Percentiles rank a stretch among this genome's conserved stretches.
These are phyloP conservation scores for Chymomyza caudatula DNA, from an alignment of 2,888 invertebrate species.

Conservation along the genomic window DNA sequence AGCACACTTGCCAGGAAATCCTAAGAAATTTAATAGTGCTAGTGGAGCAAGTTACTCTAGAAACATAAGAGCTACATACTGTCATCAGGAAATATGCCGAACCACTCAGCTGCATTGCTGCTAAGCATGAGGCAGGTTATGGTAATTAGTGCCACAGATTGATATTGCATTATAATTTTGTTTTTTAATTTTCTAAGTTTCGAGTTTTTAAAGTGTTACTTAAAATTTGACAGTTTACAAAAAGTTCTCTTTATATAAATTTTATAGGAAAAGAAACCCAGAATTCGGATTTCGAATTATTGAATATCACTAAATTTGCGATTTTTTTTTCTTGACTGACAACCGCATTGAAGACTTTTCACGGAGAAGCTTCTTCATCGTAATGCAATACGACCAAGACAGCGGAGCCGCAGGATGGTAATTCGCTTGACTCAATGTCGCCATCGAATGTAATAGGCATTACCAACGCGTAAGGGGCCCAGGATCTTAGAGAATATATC, in stretches of 20 bases:
- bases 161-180: neutral
- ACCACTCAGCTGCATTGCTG: slow-evolving; percentile 33
- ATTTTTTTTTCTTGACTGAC: no score
- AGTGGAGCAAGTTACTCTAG: neutral
- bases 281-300: no score
- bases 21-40: slow-evolving; percentile 11
- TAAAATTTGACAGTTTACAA: neutral
- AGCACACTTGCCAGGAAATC: slow-evolving; percentile 47
- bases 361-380: no score
- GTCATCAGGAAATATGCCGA: slow-evolving; percentile 11
- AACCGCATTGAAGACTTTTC: no score
- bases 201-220: neutral
- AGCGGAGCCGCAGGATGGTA: no score
- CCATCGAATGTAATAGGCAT: no score
- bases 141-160: neutral
- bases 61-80: slow-evolving; percentile 24
- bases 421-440: no score
- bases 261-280: no score
- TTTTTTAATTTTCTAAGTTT: neutral
- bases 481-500: no score
- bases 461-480: no score
- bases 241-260: neutral
- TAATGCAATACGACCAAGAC: no score
- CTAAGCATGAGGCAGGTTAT: neutral
- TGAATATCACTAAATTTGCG: no score